These are phyloP conservation scores for Gortyna flavago DNA, from an alignment of 2,888 invertebrate genomes.

Conservation along the genomic window DNA sequence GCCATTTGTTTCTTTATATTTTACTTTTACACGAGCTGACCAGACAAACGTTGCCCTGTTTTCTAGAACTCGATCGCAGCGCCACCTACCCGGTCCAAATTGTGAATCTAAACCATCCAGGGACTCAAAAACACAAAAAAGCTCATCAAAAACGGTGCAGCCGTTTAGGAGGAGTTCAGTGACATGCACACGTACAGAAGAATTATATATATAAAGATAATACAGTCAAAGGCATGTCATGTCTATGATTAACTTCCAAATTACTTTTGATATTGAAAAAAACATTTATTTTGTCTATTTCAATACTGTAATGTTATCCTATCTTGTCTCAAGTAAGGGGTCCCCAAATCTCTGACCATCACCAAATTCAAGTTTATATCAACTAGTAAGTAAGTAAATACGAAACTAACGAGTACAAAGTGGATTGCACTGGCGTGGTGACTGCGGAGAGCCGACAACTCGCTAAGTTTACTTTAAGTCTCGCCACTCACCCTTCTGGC, in stretches of 20 bases:
- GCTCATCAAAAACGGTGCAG: no score
- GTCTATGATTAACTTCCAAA: not conserved
- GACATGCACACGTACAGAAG: no score
- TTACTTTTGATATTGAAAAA: not conserved
- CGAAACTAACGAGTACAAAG: conserved; percentile 24
- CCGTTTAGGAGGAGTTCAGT: no score
- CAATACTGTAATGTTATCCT: not conserved
- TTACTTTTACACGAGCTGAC: not conserved
- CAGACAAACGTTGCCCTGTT: not conserved
- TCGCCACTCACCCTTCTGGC: conserved; percentile 44
- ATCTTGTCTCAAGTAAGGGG: not conserved
- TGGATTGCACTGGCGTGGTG: conserved; percentile 35
- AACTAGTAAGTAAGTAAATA: conserved; percentile 7
- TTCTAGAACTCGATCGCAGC: no score
- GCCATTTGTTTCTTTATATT: not conserved
- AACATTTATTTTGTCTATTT: not conserved
- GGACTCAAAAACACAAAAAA: no score
- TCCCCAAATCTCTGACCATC: not conserved
- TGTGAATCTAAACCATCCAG: not conserved
- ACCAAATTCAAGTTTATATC: not conserved
- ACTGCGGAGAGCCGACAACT: conserved; percentile 43
- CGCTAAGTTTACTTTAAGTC: conserved; percentile 45
- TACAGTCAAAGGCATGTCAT: not conserved
- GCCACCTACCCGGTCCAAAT: not conserved
- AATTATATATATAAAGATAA: no score